Base-by-base conservation (phyloP, 2,113 vertebrate genomes). In the Malurus cyaneus region DNA sequence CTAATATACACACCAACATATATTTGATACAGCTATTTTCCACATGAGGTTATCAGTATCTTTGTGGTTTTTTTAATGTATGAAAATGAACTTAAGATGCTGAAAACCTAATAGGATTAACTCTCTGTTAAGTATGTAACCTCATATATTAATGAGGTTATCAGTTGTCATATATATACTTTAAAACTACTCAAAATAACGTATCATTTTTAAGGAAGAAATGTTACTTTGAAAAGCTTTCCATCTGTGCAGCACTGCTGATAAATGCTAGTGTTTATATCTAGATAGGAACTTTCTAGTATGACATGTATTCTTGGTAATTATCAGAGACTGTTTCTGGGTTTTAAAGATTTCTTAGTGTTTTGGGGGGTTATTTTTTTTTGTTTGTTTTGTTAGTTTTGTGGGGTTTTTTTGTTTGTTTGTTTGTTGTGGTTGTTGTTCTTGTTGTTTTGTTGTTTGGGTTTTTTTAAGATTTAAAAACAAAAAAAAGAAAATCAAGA, bases 261-360 rank as follows among this genome's bases (percentile, higher is more conserved):
- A 36, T 46, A 71, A 87, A 44, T 64, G 24, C 0, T 46, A 53
- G 0, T 0, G 0, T 49, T 87, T 81, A 4, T 13, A 14, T 50
- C 18, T 70, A 44, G 26, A 42, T 62, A 16, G 23, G 31, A 78
- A 15, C 4, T 60, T 86, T 89, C 9, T 3, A 9, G 62, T 79
- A 62, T 62, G 19, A 39, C 23, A 19, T 7, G 2, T 14, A 31
- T 70, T 54, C 14, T 70, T 73, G 9, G 13, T 56, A n/a, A 66
- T 39, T 86, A 84, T 46, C 11, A 50, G 29, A 50, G 5, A 15
- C 4, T 14, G 8, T 14, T 89, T 39, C 24, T 71, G 2, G 0
- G 46, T 44, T 73, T 86, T 84, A 49, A 25, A 36, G 74, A 36
- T 11, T 29, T 6, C 0, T 70, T 26, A n/a, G 6, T 61, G 14